phyloP scores from a whole-genome alignment of 2,113 vertebrate species.

The Hypanus sabinus region DNA sequence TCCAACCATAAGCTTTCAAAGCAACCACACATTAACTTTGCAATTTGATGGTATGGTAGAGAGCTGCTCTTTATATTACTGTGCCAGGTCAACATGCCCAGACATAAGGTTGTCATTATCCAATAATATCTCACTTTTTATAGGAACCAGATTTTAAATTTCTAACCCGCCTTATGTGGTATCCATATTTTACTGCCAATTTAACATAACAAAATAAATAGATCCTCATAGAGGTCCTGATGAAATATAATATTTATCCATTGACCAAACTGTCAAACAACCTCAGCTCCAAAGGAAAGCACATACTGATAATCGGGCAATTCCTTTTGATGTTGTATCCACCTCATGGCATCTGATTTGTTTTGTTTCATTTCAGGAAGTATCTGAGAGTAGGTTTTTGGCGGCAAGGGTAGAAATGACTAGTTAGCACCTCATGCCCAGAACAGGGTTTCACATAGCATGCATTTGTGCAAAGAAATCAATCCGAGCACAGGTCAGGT shows the following conservation, averaged over 20 bases:
- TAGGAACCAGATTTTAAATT: slow-evolving; percentile 17
- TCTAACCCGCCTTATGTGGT: background rate
- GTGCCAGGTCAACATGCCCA: background rate
- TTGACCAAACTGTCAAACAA: background rate
- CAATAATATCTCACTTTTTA: slow-evolving; percentile 32
- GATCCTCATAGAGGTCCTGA: background rate
- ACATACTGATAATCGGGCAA: background rate
- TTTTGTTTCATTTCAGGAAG: background rate
- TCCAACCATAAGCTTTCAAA: background rate
- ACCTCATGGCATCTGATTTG: background rate
- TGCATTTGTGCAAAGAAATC: background rate
- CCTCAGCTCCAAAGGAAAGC: background rate
- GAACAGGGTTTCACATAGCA: background rate
- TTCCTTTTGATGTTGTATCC: background rate
- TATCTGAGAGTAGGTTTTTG: background rate
- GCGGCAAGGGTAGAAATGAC: background rate
- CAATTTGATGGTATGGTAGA: background rate
- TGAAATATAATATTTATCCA: slow-evolving; percentile 2
- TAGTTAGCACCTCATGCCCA: background rate
- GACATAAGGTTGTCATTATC: slow-evolving; percentile 33
- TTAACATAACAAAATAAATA: slow-evolving; percentile 21
- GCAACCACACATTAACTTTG: background rate
- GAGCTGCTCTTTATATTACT: background rate
- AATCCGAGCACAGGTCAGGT: background rate
- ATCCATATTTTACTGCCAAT: slow-evolving; percentile 6